Evolutionary conservation across 1,140 invertebrate genomes (phyloP), one percentile per base, ranked within the genome.

Genomic region (Trichogramma pretiosum): DNA sequence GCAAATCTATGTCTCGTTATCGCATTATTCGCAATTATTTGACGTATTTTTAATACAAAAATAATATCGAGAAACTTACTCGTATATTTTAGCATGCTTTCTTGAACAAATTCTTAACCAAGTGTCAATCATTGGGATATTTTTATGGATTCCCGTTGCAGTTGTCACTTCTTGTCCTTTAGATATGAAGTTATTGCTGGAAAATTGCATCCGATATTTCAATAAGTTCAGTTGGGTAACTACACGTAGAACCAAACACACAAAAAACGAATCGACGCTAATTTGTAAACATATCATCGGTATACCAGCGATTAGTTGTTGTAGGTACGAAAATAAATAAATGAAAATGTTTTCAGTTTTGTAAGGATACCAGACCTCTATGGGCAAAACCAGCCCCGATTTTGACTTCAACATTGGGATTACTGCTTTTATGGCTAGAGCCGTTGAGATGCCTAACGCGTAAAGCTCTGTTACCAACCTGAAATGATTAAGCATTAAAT

Each of bases 321-420:
- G 34, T 19, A 42, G 16, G 23, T 37, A 37, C 5, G 33, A 36
- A 11, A 48, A 30, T 11, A n/a, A 42, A 32, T 28, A 48, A 22
- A 11, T 5, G 8, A 32, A 14, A 8, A 23, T 8, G 32, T 43
- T 43, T 5, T 37, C 13, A 0, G 30, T 5, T 11, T 26, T 22
- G 14, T 43, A 43, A 13, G 47, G 39, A 37, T 43, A 43, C 23
- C 33, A 48, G 2, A 10, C 23, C 14, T 41, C 24, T 5, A 48
- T 13, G 13, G 47, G 47, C 18, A 48, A 43, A 37, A 37, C 32
- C 18, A 21, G n/a, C 19, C 36, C 26, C 9, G 7, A 37, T 36
- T 16, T 14, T 9, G 33, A 28, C 23, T 42, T 33, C 9, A 48
- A 3, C 8, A 48, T 48, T 5, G 40, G 40, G 1, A 10, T 30